Evolutionary conservation across 2,888 invertebrate genomes (phyloP).

Genomic region (Oscheius sp.): DNA sequence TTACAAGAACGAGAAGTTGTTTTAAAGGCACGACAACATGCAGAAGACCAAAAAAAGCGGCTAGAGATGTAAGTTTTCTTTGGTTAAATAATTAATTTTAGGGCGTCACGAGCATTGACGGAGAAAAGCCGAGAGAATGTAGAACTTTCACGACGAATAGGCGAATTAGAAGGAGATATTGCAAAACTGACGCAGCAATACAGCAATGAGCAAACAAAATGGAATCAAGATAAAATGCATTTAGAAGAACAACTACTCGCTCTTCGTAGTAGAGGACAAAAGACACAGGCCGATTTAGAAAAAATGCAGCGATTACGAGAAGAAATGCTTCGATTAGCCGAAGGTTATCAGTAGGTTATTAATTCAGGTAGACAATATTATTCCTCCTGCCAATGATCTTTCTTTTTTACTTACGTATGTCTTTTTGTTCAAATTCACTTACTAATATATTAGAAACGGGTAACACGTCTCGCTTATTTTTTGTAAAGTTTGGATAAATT

Average conservation of each 20-base stretch:
- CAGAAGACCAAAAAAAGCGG: constrained; percentile 30
- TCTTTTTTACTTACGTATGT: neutral
- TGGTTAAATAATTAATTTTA: constrained; percentile 5
- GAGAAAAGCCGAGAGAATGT: constrained; percentile 14
- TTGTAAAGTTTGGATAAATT: constrained; percentile 11
- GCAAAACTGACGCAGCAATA: constrained; percentile 1
- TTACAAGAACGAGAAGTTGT: constrained; percentile 26
- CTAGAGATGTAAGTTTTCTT: constrained; percentile 14
- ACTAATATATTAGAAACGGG: neutral
- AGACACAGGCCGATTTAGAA: constrained; percentile 31
- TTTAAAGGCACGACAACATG: constrained; percentile 15
- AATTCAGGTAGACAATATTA: neutral
- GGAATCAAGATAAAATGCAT: constrained; percentile 1
- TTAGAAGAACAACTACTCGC: constrained; percentile 2
- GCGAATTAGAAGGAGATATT: constrained; percentile 26
- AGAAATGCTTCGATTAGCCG: constrained; percentile 33
- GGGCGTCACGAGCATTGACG: constrained; percentile 3
- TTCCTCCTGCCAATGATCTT: neutral
- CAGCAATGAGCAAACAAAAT: neutral
- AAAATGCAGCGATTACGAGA: constrained; percentile 25
- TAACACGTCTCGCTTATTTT: neutral
- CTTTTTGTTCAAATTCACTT: neutral
- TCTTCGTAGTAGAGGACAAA: constrained; percentile 19
- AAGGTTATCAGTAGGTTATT: constrained; percentile 19
- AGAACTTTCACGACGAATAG: neutral